A percentile compares a stretch with the other conserved stretches of the same genome.
Evolutionary conservation across 1,140 invertebrate genomes (phyloP).

Genomic region (Apis laboriosa): DNA sequence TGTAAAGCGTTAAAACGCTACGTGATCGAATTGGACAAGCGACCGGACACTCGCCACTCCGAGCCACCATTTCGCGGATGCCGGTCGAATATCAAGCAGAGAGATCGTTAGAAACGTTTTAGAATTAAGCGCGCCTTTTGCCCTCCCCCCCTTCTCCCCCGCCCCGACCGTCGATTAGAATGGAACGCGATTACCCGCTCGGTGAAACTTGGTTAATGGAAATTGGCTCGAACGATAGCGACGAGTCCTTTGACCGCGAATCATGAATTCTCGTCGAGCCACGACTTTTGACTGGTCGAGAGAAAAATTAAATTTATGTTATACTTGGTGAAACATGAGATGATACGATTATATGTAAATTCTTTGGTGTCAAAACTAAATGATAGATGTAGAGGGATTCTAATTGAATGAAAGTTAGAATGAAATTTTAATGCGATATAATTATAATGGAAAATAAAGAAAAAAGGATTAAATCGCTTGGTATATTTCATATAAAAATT

Average conservation of each 20-base stretch:
- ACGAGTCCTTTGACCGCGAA: constrained; percentile 14
- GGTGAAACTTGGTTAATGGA: constrained; percentile 33
- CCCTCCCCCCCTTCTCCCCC: neutral
- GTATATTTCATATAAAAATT: no score
- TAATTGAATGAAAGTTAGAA: no score
- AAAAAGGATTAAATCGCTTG: no score
- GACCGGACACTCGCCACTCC: constrained; percentile 67
- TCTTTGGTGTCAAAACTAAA: no score
- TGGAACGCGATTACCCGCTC: constrained; percentile 37
- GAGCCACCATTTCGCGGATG: constrained; percentile 69
- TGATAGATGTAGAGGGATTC: no score
- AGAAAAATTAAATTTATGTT: no score
- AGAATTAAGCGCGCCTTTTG: constrained; percentile 59
- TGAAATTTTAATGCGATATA: no score
- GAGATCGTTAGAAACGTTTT: constrained; percentile 69
- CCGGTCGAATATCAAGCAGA: constrained; percentile 65
- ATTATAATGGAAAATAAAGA: no score
- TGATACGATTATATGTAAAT: no score
- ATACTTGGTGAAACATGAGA: no score
- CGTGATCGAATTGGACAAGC: constrained; percentile 73
- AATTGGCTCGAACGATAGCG: neutral
- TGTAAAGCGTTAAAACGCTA: constrained; percentile 72
- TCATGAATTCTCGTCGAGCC: neutral
- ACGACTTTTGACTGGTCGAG: no score
- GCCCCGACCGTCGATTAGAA: constrained; percentile 29